These are phyloP conservation scores for Pelagia noctiluca DNA, from an alignment of 30 jellyfish, hydroid and myxozoan species.

Conservation along the genomic window DNA sequence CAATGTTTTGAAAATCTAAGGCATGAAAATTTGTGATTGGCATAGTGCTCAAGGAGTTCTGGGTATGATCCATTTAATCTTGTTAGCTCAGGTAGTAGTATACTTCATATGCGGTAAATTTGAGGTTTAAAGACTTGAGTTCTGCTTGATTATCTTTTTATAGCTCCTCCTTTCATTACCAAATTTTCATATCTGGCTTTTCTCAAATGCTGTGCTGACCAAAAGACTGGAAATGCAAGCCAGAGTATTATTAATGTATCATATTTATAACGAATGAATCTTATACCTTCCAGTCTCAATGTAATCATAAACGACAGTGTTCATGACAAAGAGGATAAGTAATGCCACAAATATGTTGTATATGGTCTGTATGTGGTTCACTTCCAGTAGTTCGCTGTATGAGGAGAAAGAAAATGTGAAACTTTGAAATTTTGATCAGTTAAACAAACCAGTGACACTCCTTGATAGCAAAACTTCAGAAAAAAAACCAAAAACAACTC, in stretches of 20 bases:
- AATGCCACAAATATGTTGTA: slow-evolving; percentile 87
- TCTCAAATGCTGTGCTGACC: no score
- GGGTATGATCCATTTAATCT: no score
- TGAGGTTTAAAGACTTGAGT: no score
- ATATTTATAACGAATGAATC: background rate
- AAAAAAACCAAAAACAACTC: background rate
- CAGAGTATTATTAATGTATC: background rate
- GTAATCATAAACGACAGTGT: slow-evolving; percentile 79
- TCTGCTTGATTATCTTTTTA: no score
- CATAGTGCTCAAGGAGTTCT: no score
- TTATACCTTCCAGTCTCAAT: slow-evolving; percentile 84
- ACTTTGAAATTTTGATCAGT: background rate
- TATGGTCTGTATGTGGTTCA: slow-evolving; percentile 84
- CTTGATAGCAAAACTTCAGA: background rate
- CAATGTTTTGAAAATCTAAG: no score
- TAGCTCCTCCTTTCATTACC: no score
- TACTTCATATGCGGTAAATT: no score
- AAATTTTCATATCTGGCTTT: no score
- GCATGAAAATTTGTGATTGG: no score
- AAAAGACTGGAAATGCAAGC: no score
- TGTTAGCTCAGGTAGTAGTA: no score
- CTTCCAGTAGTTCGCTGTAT: slow-evolving; percentile 76
- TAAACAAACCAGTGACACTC: background rate
- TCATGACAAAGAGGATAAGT: slow-evolving; percentile 71
- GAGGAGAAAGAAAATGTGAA: background rate